Conservation (phyloP, 2,888 invertebrate species). For the Stictocephala bisonia region DNA sequence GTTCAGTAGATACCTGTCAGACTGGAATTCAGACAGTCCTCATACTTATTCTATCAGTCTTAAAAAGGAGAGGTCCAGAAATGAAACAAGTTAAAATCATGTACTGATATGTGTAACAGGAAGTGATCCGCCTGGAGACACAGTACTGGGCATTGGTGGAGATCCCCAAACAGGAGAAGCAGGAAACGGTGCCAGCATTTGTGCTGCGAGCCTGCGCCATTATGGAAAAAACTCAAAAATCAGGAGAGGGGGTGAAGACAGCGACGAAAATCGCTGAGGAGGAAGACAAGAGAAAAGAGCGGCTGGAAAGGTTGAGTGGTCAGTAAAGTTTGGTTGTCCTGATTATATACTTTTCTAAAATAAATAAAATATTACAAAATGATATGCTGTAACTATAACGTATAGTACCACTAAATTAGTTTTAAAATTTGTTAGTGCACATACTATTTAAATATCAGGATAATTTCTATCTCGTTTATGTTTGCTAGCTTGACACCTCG, state of each 20-base stretch:
- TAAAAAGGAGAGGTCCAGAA: too few relatives aligned
- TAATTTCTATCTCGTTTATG: too few relatives aligned
- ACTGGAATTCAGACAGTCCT: too few relatives aligned
- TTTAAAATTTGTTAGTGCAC: too few relatives aligned
- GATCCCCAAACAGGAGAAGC: conserved; percentile 93
- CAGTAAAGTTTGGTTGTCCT: conserved; percentile 55
- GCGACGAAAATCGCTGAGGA: conserved; percentile 87
- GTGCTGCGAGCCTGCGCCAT: conserved; percentile 91
- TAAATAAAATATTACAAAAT: too few relatives aligned
- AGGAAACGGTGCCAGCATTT: conserved; percentile 92
- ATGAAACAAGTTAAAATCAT: too few relatives aligned
- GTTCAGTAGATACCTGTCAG: too few relatives aligned
- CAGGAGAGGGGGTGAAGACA: conserved; percentile 89
- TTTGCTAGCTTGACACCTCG: too few relatives aligned
- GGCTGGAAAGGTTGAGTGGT: conserved; percentile 90
- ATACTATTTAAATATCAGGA: too few relatives aligned
- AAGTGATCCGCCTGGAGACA: conserved; percentile 90
- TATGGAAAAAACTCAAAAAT: conserved; percentile 92
- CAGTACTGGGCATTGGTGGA: conserved; percentile 95
- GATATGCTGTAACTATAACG: too few relatives aligned
- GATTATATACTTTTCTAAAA: not conserved
- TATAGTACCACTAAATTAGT: too few relatives aligned
- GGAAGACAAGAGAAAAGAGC: conserved; percentile 84
- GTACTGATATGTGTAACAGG: conserved; percentile 67
- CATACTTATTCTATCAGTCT: too few relatives aligned